Base-by-base conservation (phyloP, 2,113 vertebrate species). In the Platanista minor region DNA sequence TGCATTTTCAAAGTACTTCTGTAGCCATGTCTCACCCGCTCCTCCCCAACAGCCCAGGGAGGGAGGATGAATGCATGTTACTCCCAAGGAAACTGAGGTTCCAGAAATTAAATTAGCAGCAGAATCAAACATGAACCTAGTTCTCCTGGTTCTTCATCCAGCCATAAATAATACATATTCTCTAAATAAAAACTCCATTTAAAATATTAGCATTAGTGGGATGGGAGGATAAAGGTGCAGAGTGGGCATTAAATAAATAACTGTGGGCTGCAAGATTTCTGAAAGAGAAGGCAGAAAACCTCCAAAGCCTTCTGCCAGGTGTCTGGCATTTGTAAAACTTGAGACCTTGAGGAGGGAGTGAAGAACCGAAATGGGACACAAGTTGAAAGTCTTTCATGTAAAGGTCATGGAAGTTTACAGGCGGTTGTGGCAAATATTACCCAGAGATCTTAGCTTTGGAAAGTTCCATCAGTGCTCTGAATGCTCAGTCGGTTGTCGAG, bases 81-180 rank as follows among this genome's bases (percentile, higher is more conserved):
- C 86, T 77, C 74, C 74, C 36, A 92, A 77, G 64, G n/a, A 94
- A 71, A 67, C 85, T 15, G 75, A 87, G 61, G 57, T 69, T 39
- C 89, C 61, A 86, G 66, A 86, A 95, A 82, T 17, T 72, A 64
- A 95, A 66, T 67, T 87, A 94, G 93, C 93, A 96, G 96, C 92
- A 86, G 81, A 85, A 90, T 90, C 81, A 92, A 33, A 72, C 36
- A 57, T 59, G 77, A 96, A 49, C 43, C 33, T 43, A 23, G 54
- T 80, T 78, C 90, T 95, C 62, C 39, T 83, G 66, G 81, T 89
- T 91, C 86, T 91, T 91, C 36, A 80, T 72, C 49, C 25, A 78
- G 54, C 33, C 81, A 93, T 95, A 96, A 97, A 95, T 95, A 97
- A 95, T 29, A 90, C 25, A 96, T 10, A 84, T 8, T 62, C 77